Evolutionary conservation across 2,797 vertebrate genomes (phyloP), one percentile per base, ranked within the genome.

Genomic region (Anableps anableps): DNA sequence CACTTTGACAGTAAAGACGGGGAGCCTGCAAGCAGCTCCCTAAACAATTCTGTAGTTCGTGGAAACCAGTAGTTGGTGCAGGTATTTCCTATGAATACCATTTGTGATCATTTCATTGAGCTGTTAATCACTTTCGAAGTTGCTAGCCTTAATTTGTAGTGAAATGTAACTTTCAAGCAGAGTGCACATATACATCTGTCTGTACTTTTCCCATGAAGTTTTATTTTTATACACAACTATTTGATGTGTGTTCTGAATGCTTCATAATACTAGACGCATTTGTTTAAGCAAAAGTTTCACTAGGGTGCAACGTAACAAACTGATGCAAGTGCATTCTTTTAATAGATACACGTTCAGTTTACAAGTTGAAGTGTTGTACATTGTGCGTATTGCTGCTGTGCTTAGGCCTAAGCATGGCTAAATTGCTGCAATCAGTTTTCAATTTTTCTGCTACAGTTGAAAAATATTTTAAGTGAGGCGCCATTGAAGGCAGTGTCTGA

Each of bases 201-300:
- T n/a, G n/a, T n/a, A n/a, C n/a, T n/a, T n/a, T n/a, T n/a, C n/a
- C n/a, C n/a, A n/a, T n/a, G n/a, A n/a, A n/a, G 73, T 84, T 90
- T 72, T 91, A 87, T 88, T 94, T 94, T 95, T 94, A 82, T 91
- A 91, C 48, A 36, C 84, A 88, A 82, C 78, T 93, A 94, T 94
- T 94, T 95, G 94, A 93, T 84, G 55, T 85, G 77, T 88, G 84
- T 89, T 91, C 79, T 88, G 83, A 85, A 76, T 50, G 38, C 76
- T 91, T 81, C 19, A 58, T 76, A 23, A 88, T 71, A 6, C 64
- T 31, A 50, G 17, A 51, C 78, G n/a, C 51, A 23, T 23, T 78
- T 77, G 79, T 31, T 51, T 13, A 1, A 38, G 58, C 29, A 23
- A 68, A 68, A 23, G 1, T 23, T 68, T 68, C 21, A 41, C 36